phyloP scores from a whole-genome alignment of 2,888 invertebrate species.

The Eristalis pertinax region DNA sequence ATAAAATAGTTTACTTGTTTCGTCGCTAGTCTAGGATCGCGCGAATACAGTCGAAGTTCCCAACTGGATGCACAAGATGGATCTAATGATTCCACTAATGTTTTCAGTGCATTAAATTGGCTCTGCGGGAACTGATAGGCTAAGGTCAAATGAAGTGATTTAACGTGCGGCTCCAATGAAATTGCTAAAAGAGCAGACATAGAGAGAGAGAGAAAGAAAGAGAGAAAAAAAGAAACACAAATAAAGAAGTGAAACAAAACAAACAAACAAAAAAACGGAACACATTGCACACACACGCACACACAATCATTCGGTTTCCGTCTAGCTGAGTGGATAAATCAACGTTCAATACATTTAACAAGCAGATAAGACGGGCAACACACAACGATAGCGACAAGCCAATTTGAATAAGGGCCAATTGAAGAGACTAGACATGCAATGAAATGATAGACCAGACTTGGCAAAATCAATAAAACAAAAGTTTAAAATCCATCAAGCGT shows the following conservation, averaged over 20 bases:
- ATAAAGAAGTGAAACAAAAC: conserved; percentile 67
- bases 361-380: neutral
- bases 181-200: conserved; percentile 83
- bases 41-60: conserved; percentile 93
- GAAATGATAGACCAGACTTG: neutral
- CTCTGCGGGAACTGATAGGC: conserved; percentile 92
- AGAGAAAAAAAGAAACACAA: conserved; percentile 64
- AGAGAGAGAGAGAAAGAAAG: conserved; percentile 53
- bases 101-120: conserved; percentile 87
- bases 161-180: conserved; percentile 90
- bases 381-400: neutral
- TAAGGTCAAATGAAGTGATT: conserved; percentile 92
- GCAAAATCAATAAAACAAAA: too few relatives aligned
- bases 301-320: conserved; percentile 2
- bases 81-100: conserved; percentile 88
- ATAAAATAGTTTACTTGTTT: conserved; percentile 76
- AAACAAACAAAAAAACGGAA: conserved; percentile 40
- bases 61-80: conserved; percentile 87
- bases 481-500: too few relatives aligned
- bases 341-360: neutral
- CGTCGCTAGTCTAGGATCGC: conserved; percentile 89
- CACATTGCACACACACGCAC: conserved; percentile 32
- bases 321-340: neutral
- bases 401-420: neutral
- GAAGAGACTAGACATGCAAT: neutral